Conservation (phyloP, 2,888 invertebrate genomes). For the Cybosia mesomella region DNA sequence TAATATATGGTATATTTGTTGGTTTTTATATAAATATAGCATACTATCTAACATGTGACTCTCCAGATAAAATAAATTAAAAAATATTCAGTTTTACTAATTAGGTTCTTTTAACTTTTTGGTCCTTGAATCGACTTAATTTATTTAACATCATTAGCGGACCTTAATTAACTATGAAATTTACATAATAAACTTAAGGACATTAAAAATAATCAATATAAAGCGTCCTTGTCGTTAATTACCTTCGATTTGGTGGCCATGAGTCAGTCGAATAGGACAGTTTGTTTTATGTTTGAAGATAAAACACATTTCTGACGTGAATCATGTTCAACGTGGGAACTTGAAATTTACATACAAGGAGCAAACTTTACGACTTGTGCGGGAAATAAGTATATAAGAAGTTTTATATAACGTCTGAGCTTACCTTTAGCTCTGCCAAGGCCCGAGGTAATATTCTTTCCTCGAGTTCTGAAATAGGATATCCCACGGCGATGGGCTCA, state of each 20-base stretch:
- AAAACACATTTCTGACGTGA: slow-evolving; percentile 42
- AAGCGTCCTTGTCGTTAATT: slow-evolving; percentile 30
- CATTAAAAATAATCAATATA: slow-evolving; percentile 8
- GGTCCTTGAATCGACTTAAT: background rate
- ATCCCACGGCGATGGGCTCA: slow-evolving; percentile 78
- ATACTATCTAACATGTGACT: background rate
- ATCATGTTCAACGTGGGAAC: slow-evolving; percentile 47
- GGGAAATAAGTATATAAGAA: slow-evolving; percentile 25
- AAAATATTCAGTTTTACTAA: background rate
- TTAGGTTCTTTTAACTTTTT: background rate
- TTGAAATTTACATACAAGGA: slow-evolving; percentile 34
- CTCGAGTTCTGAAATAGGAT: slow-evolving; percentile 75
- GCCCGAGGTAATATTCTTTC: slow-evolving; percentile 75
- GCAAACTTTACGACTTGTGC: slow-evolving; percentile 42
- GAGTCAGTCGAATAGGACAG: slow-evolving; percentile 41
- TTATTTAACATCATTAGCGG: background rate
- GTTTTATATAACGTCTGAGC: slow-evolving; percentile 51
- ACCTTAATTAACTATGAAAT: slow-evolving; percentile 9
- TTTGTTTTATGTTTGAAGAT: slow-evolving; percentile 40
- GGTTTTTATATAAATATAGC: background rate
- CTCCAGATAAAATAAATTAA: background rate
- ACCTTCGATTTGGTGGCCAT: slow-evolving; percentile 31
- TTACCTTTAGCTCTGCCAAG: slow-evolving; percentile 79
- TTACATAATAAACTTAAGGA: slow-evolving; percentile 4
- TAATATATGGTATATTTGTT: too few relatives aligned